These are phyloP conservation scores for Speoplatyrhinus poulsoni DNA, from an alignment of 2,113 vertebrate species.

Conservation along the genomic window DNA sequence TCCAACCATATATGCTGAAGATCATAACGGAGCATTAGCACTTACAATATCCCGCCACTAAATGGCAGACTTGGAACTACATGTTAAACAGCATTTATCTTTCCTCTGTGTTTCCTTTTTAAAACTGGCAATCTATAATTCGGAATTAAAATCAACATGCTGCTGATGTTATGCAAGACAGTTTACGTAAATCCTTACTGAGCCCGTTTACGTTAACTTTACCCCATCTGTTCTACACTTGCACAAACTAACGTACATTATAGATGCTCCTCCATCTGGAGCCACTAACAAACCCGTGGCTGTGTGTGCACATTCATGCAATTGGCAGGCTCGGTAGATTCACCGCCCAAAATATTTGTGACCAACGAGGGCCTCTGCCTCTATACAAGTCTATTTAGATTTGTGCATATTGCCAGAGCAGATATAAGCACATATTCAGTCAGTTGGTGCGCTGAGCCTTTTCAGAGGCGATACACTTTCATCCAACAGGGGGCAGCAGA, in stretches of 20 bases:
- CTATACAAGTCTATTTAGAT: too few species aligned
- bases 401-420: too few species aligned
- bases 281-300: too few species aligned
- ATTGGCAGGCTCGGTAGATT: too few species aligned
- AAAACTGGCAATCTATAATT: constrained; percentile 39
- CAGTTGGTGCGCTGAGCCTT: too few species aligned
- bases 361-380: too few species aligned
- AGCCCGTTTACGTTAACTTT: not conserved
- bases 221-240: not conserved
- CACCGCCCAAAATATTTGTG: too few species aligned
- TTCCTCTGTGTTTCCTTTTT: constrained; percentile 30
- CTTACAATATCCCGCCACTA: constrained; percentile 40
- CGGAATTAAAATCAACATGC: constrained; percentile 50
- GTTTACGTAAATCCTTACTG: not conserved
- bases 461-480: not conserved
- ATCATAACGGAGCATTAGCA: not conserved
- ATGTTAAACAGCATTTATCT: constrained; percentile 14
- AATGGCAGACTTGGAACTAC: constrained; percentile 44
- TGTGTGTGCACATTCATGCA: too few species aligned
- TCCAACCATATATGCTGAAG: not conserved
- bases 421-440: too few species aligned
- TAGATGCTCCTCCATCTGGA: too few species aligned
- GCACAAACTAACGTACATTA: too few species aligned
- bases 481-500: not conserved
- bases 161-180: constrained; percentile 23